Evolutionary conservation across 2,797 vertebrate species (phyloP), one percentile per base, ranked within the genome.

Genomic region (Periparus ater): DNA sequence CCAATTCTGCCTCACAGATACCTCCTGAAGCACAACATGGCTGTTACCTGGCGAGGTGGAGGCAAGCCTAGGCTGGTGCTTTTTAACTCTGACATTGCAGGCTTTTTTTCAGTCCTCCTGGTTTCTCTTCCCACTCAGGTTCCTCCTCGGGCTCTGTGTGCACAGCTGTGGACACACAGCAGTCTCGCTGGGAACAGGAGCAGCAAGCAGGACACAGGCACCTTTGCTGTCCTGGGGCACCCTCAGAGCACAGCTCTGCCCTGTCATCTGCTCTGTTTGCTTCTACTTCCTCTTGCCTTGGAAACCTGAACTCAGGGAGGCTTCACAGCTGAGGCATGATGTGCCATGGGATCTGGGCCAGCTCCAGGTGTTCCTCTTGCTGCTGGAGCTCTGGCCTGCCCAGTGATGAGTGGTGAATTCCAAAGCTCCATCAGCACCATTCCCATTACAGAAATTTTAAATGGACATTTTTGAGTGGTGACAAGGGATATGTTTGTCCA

Each of bases 121-220:
- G 8, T 65, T 80, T 85, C 61, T 67, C 7, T 61, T 65, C 17
- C 26, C 27, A 2, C 17, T 27, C 4, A 13, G 2, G 3, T 47
- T 77, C n/a, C 53, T 81, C 17, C 17, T 10, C 65, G 65, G 53
- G 17, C 8, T 38, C 22, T 58, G 21, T 42, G 25, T 36, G 14
- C 71, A 12, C 30, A 67, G 18, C 76, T 42, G 9, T 19, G 55
- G 51, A 16, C 20, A 2, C 0, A 0, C 53, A 61, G 53, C 32
- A 25, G 40, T 45, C 20, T 22, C 26, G 7, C 42, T 50, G 21
- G 42, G 53, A 45, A 5, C 4, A 3, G 78, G 22, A 76, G 53
- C 34, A 51, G 29, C 3, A 1, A 30, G 30, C 48, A 60, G 57
- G 42, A 38, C 5, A 0, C 4, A n/a, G 45, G 11, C 63, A 7